Percentiles rank a stretch among this genome's conserved stretches.
Conservation (phyloP, 37 sponge, comb jelly and placozoan genomes). For the Corticium candelabrum region DNA sequence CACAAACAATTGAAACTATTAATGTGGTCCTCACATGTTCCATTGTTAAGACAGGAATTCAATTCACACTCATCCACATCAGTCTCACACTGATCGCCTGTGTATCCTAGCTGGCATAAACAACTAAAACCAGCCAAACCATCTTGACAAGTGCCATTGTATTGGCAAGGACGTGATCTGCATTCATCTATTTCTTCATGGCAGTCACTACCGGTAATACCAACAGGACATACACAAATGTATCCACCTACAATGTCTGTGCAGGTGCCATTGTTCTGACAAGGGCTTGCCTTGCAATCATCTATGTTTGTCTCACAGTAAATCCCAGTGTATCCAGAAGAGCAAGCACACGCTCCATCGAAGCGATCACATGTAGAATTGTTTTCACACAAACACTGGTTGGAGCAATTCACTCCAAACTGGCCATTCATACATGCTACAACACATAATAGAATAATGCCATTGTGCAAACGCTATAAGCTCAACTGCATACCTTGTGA, state of each 20-base stretch:
- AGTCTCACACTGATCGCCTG: constrained; percentile 10
- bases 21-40: constrained; percentile 13
- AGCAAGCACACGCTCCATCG: not conserved
- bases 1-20: constrained; percentile 14
- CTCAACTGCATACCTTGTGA: no score
- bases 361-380: no score
- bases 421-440: no score
- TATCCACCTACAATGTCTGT: not conserved
- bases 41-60: constrained; percentile 21
- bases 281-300: constrained; percentile 27
- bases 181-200: not conserved
- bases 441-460: no score
- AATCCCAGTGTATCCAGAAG: constrained; percentile 15
- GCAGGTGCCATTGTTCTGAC: constrained; percentile 11
- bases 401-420: no score
- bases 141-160: constrained; percentile 1
- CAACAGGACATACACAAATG: not conserved
- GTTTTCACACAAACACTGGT: no score
- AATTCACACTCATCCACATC: constrained; percentile 15
- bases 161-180: not conserved
- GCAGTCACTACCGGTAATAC: not conserved
- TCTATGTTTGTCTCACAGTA: constrained; percentile 34
- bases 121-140: not conserved
- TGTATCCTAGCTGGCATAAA: not conserved
- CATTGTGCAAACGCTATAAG: no score